Evolutionary conservation across 2,888 invertebrate species (phyloP).

Genomic region (Sceliomorpha sp.): DNA sequence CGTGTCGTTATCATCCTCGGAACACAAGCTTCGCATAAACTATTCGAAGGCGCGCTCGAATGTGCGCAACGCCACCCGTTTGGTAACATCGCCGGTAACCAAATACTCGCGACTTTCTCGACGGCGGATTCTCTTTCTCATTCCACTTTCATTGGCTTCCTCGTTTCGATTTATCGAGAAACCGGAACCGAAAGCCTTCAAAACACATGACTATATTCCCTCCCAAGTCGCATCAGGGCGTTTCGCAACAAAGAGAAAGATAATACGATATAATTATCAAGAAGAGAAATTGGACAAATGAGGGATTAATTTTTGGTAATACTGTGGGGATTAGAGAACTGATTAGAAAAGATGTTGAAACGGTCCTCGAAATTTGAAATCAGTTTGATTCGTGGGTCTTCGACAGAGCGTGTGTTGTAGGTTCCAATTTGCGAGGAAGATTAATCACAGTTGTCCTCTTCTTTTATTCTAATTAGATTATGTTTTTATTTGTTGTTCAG

Average conservation of each 20-base stretch:
- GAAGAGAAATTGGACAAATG: too few species aligned
- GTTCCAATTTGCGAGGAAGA: too few species aligned
- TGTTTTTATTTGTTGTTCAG: too few species aligned
- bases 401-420: too few species aligned
- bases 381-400: too few species aligned
- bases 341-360: too few species aligned
- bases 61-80: constrained; percentile 49
- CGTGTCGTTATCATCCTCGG: constrained; percentile 73
- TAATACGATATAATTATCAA: constrained; percentile 14
- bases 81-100: constrained; percentile 58
- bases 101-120: constrained; percentile 60
- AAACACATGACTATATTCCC: constrained; percentile 29
- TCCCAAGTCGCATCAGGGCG: constrained; percentile 7
- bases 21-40: constrained; percentile 65
- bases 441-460: too few species aligned
- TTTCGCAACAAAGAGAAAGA: constrained; percentile 20
- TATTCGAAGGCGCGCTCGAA: constrained; percentile 49
- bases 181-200: constrained; percentile 74
- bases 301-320: too few species aligned
- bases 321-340: too few species aligned
- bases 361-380: too few species aligned
- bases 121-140: constrained; percentile 76
- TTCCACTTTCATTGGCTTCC: constrained; percentile 66
- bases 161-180: constrained; percentile 80
- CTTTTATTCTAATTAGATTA: too few species aligned